Base-by-base conservation (phyloP, 2,888 invertebrate species). In the Himalopsyche tibetana region DNA sequence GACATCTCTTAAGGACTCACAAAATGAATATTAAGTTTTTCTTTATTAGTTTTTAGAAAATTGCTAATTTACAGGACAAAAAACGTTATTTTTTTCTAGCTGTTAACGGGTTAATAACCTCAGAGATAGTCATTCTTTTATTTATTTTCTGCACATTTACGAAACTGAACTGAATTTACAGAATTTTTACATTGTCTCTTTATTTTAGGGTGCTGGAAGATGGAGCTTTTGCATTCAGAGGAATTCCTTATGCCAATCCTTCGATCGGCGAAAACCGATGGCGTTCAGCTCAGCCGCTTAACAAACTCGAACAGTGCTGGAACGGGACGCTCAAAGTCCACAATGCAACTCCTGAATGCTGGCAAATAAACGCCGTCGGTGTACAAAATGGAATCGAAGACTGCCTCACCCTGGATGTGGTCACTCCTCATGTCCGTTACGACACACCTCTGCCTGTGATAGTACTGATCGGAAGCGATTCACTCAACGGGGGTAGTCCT, bases 331-430 rank as follows among this genome's bases (percentile, higher is more conserved):
- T 95, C 38, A 91, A 94, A 88, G 95, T 95, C 0, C 95, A 96
- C 90, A 95, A 95, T 86, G 92, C 94, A 4, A 95, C 95, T 0
- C 94, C 95, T 0, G 92, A 94, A 0, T 97, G 97, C 90, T 92
- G 95, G 89, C 97, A 97, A 90, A 94, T 95, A 82, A 93, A 95
- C 85, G 94, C 94, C 85, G 95, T 95, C 89, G 95, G 95, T 38
- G 94, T 94, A 0, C 92, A 94, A 19, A 92, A 93, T n/a, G 97
- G 97, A 0, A 92, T 93, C 5, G 98, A 98, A 91, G 96, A 98
- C 91, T 98, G 98, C 89, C 92, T 98, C 56, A 96, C 96, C 28
- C 91, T 98, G 11, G 97, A 98, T 90, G 94, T 98, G 1, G 95
- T 96, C 55, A 97, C 97, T 1, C 97, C 98, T 0, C 95, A 96